Base-by-base conservation (phyloP, 2,888 invertebrate genomes). In the Dicycla oo region DNA sequence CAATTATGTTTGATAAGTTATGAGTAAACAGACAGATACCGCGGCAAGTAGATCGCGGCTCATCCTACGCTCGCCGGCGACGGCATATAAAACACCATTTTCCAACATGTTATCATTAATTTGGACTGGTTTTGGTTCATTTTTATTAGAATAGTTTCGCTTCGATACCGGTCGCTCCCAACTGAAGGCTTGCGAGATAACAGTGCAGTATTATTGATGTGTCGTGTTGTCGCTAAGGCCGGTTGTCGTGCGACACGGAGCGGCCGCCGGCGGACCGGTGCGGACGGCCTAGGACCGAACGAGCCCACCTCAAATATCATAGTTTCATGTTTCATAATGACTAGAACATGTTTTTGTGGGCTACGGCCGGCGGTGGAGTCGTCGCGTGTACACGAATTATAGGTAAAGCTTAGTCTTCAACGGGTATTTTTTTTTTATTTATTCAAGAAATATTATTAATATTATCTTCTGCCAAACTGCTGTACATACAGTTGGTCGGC, bases 251-350 rank as follows among this genome's bases (percentile, higher is more conserved):
- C n/a, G n/a, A n/a, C 82, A 2, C 34, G 34, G 34, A 34, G 34
- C 66, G 65, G 69, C 54, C 10, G 30, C 53, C 26, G 51, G 20
- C 69, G 63, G 61, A 47, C 38, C 58, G 69, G 54, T 51, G 57
- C 71, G 71, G 51, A 8, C 38, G 45, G 56, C 72, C 23, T 49
- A 20, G 63, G 58, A 51, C 23, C 67, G 57, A 38, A 40, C 60
- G 53, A 77, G 75, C 66, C 92, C 89, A 92, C 91, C 93, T 90
- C 88, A 89, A 94, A 94, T 94, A 94, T 94, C 94, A 94, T 94
- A 94, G 94, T 91, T 94, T 94, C 94, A 93, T 93, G 92, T 95
- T 95, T 94, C 95, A 94, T 95, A 95, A 95, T 94, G 94, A 94
- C 93, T 92, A 86, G 89, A 94, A 95, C 95, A 91, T 90, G 94